Evolutionary conservation across 1,140 invertebrate species (phyloP).

Genomic region (Homalodisca vitripennis): DNA sequence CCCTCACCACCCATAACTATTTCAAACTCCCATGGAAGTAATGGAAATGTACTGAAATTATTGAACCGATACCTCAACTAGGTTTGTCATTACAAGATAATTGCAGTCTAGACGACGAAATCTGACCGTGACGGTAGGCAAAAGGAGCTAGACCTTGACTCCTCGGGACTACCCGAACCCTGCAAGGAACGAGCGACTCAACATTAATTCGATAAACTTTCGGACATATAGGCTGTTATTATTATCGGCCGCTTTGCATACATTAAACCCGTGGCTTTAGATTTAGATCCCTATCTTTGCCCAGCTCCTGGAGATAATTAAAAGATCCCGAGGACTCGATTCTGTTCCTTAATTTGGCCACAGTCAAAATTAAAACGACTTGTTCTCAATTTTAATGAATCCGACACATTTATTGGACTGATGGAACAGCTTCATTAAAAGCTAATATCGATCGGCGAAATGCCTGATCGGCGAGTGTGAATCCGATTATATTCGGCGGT

Average conservation of each 20-base stretch:
- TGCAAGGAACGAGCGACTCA: too few species aligned
- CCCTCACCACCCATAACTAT: too few species aligned
- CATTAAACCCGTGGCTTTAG: background rate
- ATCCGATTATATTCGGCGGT: background rate
- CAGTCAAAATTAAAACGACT: background rate
- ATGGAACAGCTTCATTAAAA: background rate
- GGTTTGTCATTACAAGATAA: too few species aligned
- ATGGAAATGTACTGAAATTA: too few species aligned
- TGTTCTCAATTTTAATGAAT: slow-evolving; percentile 9
- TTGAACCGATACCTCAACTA: too few species aligned
- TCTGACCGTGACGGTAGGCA: too few species aligned
- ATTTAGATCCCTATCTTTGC: slow-evolving; percentile 1
- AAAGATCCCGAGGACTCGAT: background rate
- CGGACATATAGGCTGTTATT: background rate
- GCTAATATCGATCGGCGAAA: background rate
- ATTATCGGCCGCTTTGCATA: background rate
- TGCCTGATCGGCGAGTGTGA: background rate
- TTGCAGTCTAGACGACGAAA: too few species aligned
- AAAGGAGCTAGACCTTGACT: too few species aligned
- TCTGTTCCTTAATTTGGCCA: background rate
- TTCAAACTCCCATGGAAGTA: too few species aligned
- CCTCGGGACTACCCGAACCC: too few species aligned
- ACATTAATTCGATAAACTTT: slow-evolving; percentile 14
- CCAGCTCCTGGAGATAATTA: background rate
- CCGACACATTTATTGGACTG: background rate